Percentiles rank a stretch among this genome's conserved stretches.
phyloP scores from a whole-genome alignment of 2,888 invertebrate genomes.

The Plebejus argus region DNA sequence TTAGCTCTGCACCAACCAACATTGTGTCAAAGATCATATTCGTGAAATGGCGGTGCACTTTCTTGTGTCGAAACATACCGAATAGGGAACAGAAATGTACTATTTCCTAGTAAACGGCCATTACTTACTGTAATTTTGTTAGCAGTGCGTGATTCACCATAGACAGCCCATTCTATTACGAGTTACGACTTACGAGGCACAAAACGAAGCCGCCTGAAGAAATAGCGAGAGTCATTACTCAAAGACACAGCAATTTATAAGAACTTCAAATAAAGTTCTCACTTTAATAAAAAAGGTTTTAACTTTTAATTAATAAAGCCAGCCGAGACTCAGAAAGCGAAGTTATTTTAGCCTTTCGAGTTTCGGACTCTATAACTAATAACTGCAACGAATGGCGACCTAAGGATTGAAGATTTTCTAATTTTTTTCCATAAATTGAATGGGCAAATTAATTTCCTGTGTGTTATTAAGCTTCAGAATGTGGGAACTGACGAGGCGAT shows the following conservation, averaged over 20 bases:
- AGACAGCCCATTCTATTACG: slow-evolving; percentile 1
- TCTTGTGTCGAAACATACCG: slow-evolving; percentile 44
- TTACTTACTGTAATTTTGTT: slow-evolving; percentile 20
- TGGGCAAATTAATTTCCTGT: slow-evolving; percentile 20
- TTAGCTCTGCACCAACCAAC: slow-evolving; percentile 1
- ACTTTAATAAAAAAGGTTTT: too few relatives aligned
- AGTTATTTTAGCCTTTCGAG: too few relatives aligned
- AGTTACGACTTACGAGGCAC: not conserved
- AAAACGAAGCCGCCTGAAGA: not conserved
- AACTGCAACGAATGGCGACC: not conserved
- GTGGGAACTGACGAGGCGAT: slow-evolving; percentile 26
- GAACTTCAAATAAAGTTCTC: not conserved
- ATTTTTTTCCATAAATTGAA: slow-evolving; percentile 5
- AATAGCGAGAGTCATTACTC: not conserved
- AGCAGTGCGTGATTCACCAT: slow-evolving; percentile 21
- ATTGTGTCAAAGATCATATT: slow-evolving; percentile 50
- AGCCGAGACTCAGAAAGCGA: too few relatives aligned
- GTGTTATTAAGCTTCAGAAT: not conserved
- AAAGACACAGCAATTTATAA: not conserved
- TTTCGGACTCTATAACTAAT: too few relatives aligned
- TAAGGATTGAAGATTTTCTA: not conserved
- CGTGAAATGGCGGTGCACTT: slow-evolving; percentile 56
- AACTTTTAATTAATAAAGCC: too few relatives aligned
- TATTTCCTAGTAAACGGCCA: not conserved
- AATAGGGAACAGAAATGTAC: slow-evolving; percentile 33